These are phyloP conservation scores for Podabrus alpinus DNA, from an alignment of 2,888 invertebrate genomes.

Conservation along the genomic window DNA sequence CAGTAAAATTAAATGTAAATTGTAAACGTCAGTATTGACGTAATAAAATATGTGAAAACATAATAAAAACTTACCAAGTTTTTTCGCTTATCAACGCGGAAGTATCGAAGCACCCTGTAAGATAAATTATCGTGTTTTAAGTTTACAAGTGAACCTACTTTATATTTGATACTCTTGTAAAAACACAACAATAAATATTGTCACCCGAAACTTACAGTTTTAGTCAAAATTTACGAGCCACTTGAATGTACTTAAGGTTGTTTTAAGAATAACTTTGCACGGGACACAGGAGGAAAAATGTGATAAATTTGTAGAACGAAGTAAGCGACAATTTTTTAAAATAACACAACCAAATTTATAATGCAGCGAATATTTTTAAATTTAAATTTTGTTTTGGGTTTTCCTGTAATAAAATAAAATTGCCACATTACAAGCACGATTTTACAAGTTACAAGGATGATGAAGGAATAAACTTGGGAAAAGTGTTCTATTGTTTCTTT, in stretches of 20 bases:
- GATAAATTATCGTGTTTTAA: not conserved
- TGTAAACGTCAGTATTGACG: not conserved
- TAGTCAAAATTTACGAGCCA: slow-evolving; percentile 7
- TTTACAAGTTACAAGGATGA: not conserved
- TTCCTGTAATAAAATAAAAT: not conserved
- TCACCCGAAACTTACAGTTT: slow-evolving; percentile 2
- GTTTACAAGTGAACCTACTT: not conserved
- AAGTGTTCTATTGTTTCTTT: not conserved
- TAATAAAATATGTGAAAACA: not conserved
- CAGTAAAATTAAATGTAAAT: not conserved
- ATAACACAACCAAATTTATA: not conserved
- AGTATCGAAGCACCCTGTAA: not conserved
- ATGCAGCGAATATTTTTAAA: not conserved
- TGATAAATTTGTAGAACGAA: slow-evolving; percentile 6
- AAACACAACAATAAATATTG: slow-evolving; percentile 2
- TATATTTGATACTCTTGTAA: not conserved
- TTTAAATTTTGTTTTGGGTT: not conserved
- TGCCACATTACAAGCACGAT: not conserved
- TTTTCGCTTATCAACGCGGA: not conserved
- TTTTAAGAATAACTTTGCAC: slow-evolving; percentile 8
- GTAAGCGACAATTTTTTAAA: not conserved
- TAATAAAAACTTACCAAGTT: no score
- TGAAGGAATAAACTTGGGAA: not conserved
- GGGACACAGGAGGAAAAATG: slow-evolving; percentile 3
- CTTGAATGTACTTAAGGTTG: slow-evolving; percentile 9